Evolutionary conservation across 2,888 invertebrate species (phyloP).

Genomic region (Patella pellucida): DNA sequence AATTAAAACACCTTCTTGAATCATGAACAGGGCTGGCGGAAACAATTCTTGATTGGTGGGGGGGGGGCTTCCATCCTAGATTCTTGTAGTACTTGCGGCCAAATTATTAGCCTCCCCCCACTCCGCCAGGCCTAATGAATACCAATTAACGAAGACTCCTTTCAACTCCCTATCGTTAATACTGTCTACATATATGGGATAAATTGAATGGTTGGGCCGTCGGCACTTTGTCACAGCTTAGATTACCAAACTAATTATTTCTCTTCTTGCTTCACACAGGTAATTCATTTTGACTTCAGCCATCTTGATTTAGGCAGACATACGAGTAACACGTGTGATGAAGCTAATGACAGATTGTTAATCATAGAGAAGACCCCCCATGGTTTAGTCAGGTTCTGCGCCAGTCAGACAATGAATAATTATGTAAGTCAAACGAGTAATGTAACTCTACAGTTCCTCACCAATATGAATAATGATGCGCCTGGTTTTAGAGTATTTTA

Average conservation of each 20-base stretch:
- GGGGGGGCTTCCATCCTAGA: too few relatives aligned
- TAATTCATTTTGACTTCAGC: slow-evolving; percentile 54
- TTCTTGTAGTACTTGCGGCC: too few relatives aligned
- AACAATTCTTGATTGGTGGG: too few relatives aligned
- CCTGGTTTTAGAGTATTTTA: slow-evolving; percentile 63
- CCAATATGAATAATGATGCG: slow-evolving; percentile 57
- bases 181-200: too few relatives aligned
- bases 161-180: too few relatives aligned
- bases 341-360: slow-evolving; percentile 51
- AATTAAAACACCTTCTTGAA: too few relatives aligned
- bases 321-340: slow-evolving; percentile 47
- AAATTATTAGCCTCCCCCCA: too few relatives aligned
- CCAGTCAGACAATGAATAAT: slow-evolving; percentile 51
- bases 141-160: too few relatives aligned
- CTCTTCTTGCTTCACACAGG: slow-evolving; percentile 40
- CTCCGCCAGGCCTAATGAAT: too few relatives aligned
- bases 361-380: slow-evolving; percentile 47
- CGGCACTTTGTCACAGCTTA: too few relatives aligned
- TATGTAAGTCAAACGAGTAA: slow-evolving; percentile 52
- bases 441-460: slow-evolving; percentile 52
- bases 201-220: too few relatives aligned
- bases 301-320: slow-evolving; percentile 61
- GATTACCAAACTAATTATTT: slow-evolving; percentile 4
- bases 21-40: too few relatives aligned
- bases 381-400: slow-evolving; percentile 47